Evolutionary conservation across 2,888 invertebrate species (phyloP), one percentile per base, ranked within the genome.

Genomic region (Euproctis similis): DNA sequence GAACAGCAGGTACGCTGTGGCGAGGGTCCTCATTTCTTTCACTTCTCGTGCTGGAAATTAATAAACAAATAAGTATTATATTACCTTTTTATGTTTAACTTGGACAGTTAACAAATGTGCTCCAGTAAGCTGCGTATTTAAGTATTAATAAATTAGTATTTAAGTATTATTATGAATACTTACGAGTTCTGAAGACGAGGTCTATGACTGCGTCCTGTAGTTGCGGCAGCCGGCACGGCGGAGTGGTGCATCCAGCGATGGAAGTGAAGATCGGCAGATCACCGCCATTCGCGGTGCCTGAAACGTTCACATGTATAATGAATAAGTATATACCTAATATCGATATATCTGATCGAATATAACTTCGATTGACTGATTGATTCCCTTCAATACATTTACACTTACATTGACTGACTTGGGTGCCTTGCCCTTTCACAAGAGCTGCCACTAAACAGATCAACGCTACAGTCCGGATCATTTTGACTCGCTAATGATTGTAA

Each of bases 181-280:
- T 6, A 66, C 68, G 59, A 9, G 62, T 52, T 51, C 19, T 31
- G 34, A 72, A 70, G 3, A 58, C 12, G 1, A 70, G 26, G 16
- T 61, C 10, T 2, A 72, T 24, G 5, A 56, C 45, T 0, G 53
- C 63, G 32, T 63, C 36, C 3, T 50, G 34, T 0, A 47, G 39
- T 24, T 58, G 63, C 0, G 53, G 49, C 7, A 69, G 31, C 2
- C n/a, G 9, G 35, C 72, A 72, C 0, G 71, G 68, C 1, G 53
- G 54, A 0, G 16, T 30, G 2, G 2, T 1, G 33, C 71, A 71
- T 2, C 58, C 60, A 2, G 31, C 42, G 5, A 72, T 39, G 28
- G 60, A 30, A 4, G 49, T 39, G 41, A 62, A 57, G 3, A 62
- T 26, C 0, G 71, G 71, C 1, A 59, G 33, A 0, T 31, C 39